Evolutionary conservation across 2,113 vertebrate genomes (phyloP), one percentile per base, ranked within the genome.

Genomic region (Psephotus haematonotus): DNA sequence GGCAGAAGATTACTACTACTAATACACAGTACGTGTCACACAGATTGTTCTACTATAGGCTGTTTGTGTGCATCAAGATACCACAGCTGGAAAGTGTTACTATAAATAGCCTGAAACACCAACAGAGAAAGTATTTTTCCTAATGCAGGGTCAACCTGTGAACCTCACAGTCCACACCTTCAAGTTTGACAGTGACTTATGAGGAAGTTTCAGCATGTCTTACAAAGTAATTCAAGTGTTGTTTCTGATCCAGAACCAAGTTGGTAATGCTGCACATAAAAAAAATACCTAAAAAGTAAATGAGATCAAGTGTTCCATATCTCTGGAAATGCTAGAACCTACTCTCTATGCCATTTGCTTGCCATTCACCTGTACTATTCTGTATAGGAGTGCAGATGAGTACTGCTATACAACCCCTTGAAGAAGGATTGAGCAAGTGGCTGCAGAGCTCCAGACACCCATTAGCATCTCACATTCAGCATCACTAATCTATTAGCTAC

Each of bases 401-500:
- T 20, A 23, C 15, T 2, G 6, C 19, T 7, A 1, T 2, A 39
- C 2, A 10, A 16, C 2, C 13, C 15, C 68, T 14, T 29, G 23
- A 65, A 55, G 53, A 76, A 91, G 20, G 10, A 18, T 39, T 72
- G 33, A 64, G 20, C 16, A 41, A 47, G 29, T 12, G 25, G 20
- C 35, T 35, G 33, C 59, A 88, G 76, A 72, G n/a, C 80, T 76
- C 15, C 52, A 50, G 59, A 18, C 17, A 44, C 41, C 25, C 0
- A 0, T 23, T 1, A 47, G 9, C 2, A 12, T 43, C 65, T 52
- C 5, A 3, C 23, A 41, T 62, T 53, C 52, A 72, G 68, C 68
- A n/a, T 11, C 10, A 5, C 39, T 43, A 17, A 77, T 37, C 65
- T 46, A 57, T 33, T 31, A 35, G 11, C 13, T 68, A 2, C 39